These are phyloP conservation scores for Cepaea hortensis DNA, from an alignment of 2,888 invertebrate genomes.

Conservation along the genomic window DNA sequence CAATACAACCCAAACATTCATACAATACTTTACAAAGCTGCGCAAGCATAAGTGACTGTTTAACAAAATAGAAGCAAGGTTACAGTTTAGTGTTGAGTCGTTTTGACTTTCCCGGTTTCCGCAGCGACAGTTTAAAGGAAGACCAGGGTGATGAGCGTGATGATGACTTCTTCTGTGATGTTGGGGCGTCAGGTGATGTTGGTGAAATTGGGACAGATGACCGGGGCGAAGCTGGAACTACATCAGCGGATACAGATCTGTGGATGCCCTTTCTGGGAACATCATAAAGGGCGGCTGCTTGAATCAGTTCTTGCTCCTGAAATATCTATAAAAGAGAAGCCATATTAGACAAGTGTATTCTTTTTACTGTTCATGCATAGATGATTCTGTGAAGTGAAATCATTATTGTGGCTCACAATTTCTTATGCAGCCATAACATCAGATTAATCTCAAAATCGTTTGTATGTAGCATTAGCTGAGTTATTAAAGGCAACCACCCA, in stretches of 20 bases:
- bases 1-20: too few relatives aligned
- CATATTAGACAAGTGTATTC: too few relatives aligned
- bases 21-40: too few relatives aligned
- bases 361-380: too few relatives aligned
- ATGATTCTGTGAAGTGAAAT: too few relatives aligned
- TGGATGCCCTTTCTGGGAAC: not conserved
- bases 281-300: not conserved
- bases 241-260: not conserved
- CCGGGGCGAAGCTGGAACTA: not conserved
- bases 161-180: not conserved
- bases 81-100: constrained; percentile 3
- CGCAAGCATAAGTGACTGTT: too few relatives aligned
- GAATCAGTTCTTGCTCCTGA: not conserved
- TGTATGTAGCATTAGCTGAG: too few relatives aligned
- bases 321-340: not conserved
- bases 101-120: not conserved
- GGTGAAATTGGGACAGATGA: not conserved
- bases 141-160: not conserved
- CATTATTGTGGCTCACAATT: too few relatives aligned
- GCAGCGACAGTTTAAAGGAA: not conserved
- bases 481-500: too few relatives aligned
- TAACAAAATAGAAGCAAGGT: too few relatives aligned
- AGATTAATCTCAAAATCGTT: too few relatives aligned
- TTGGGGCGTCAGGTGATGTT: not conserved
- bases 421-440: too few relatives aligned